Conservation (phyloP, 2,113 vertebrate genomes). For the Actinemys pallida region DNA sequence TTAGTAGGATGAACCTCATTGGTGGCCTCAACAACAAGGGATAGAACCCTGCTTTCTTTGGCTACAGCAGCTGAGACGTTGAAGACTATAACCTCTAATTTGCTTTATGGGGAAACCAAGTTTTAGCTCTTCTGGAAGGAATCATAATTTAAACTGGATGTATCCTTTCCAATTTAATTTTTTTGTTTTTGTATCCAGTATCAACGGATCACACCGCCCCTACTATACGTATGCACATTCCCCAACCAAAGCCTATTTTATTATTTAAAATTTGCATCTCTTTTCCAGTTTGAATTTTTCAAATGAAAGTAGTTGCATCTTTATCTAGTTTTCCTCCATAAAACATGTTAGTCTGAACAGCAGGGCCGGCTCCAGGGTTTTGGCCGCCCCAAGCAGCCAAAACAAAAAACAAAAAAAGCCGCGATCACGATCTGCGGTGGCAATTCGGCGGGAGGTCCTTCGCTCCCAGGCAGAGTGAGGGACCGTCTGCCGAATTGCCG, state of each 20-base stretch:
- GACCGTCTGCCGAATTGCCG: too few species aligned
- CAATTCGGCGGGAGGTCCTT: too few species aligned
- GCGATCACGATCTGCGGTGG: too few species aligned
- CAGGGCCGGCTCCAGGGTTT: too few species aligned
- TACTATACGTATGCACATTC: not conserved
- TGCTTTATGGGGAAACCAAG: conserved; percentile 37
- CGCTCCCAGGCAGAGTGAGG: too few species aligned
- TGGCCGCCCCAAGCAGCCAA: too few species aligned
- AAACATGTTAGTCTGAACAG: not conserved
- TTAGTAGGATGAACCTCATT: conserved; percentile 3
- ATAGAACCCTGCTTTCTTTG: conserved; percentile 50
- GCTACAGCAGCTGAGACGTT: conserved; percentile 25
- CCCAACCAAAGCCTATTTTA: not conserved
- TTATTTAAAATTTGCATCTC: not conserved
- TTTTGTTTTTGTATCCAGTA: conserved; percentile 51
- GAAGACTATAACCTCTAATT: conserved; percentile 34
- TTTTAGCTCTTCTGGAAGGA: conserved; percentile 53
- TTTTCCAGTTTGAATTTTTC: conserved; percentile 30
- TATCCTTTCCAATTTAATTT: conserved; percentile 33
- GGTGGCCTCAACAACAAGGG: conserved; percentile 4
- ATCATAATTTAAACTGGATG: conserved; percentile 54
- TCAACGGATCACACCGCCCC: conserved; percentile 43
- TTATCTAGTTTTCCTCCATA: not conserved
- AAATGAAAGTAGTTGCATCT: not conserved
- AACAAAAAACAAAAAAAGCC: too few species aligned